Base-by-base conservation (phyloP, 1,140 invertebrate genomes). In the Danaus plexippus region DNA sequence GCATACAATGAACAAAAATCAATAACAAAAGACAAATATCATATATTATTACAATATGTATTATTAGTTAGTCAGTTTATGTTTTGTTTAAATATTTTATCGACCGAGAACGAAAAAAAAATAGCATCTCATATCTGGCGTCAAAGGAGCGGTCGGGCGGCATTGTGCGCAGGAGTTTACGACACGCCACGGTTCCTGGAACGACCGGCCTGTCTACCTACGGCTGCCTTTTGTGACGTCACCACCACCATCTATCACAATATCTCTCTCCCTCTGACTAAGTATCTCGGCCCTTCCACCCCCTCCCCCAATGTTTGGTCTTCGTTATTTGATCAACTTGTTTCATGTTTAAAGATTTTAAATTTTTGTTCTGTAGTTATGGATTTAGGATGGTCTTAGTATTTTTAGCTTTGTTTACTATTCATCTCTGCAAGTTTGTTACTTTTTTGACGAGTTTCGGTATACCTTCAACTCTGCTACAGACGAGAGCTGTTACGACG, bases 191-290 rank as follows among this genome's bases (percentile, higher is more conserved):
- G 63, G 52, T 84, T 85, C 81, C 81, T 57, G 72, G 80, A 84
- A 84, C 57, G 52, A 53, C 57, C 32, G 62, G 59, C 69, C 58
- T 54, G 52, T 64, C 67, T 76, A 71, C 72, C 69, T 73, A 71
- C 66, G 66, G 63, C 62, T 71, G 59, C 73, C 77, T 70, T 81
- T 77, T 71, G 56, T 81, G 77, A 79, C 76, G 76, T 75, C 77
- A 78, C 61, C 50, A 11, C 45, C 41, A 15, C 15, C 15, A 15
- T 15, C 15, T 15, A 15, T 3, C 15, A 32, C 22, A 32, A 32
- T 32, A 32, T 32, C 4, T 32, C 22, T 32, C 5, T 32, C 22
- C 7, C 22, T 8, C 22, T 32, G 2, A 4, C 22, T 32, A 32
- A 32, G 22, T 32, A 32, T 32, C 22, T 32, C 5, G 41, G 49